phyloP scores from a whole-genome alignment of 2,888 invertebrate species.

The Cantharis rustica region DNA sequence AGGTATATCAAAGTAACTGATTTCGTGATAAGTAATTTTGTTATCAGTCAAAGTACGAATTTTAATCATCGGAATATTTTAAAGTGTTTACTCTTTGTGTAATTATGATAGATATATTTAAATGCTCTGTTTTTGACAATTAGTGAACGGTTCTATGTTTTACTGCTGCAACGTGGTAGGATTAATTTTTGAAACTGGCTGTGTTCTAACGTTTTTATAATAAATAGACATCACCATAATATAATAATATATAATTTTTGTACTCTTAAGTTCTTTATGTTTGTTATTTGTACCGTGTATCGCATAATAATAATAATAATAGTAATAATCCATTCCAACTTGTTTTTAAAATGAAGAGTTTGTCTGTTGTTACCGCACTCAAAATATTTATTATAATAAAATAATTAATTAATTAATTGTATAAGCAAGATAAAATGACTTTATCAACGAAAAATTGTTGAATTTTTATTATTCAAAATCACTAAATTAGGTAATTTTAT shows the following conservation, averaged over 20 bases:
- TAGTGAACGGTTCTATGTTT: slow-evolving; percentile 19
- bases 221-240: slow-evolving; percentile 12
- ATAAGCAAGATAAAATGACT: not conserved
- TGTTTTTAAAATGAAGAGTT: slow-evolving; percentile 43
- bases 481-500: not conserved
- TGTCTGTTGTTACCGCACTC: slow-evolving; percentile 22
- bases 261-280: slow-evolving; percentile 27
- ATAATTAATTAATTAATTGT: not conserved
- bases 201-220: slow-evolving; percentile 27
- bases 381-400: slow-evolving; percentile 10
- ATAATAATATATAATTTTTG: slow-evolving; percentile 36
- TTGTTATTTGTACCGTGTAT: slow-evolving; percentile 34
- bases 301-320: slow-evolving; percentile 21
- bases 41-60: slow-evolving; percentile 4
- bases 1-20: not conserved
- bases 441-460: not conserved
- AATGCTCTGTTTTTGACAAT: slow-evolving; percentile 16
- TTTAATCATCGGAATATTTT: slow-evolving; percentile 3
- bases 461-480: not conserved
- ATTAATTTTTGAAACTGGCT: slow-evolving; percentile 32
- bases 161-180: slow-evolving; percentile 32
- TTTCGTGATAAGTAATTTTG: slow-evolving; percentile 2
- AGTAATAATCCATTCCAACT: slow-evolving; percentile 46
- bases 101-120: slow-evolving; percentile 11
- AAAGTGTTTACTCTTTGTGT: not conserved